Evolutionary conservation across 2,888 invertebrate genomes (phyloP), one percentile per base, ranked within the genome.

Genomic region (Rhingia rostrata): DNA sequence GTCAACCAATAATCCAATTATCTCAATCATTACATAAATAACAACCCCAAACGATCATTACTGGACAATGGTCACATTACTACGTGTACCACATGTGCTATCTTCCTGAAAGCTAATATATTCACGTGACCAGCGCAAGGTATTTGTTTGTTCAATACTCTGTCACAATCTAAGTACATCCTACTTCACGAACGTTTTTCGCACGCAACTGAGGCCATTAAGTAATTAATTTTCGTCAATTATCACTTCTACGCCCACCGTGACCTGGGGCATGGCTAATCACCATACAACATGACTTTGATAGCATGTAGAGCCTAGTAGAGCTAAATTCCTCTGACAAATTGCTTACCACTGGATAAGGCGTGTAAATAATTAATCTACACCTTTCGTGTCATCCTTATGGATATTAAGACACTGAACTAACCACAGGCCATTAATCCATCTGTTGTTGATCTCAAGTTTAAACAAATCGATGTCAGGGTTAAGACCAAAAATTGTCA

Each of bases 191-290:
- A 67, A 45, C 45, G 35, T 33, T 35, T 66, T 10, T 6, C 56
- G 66, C 74, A 74, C 64, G 74, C 74, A 74, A 74, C 41, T 12
- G 30, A 12, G 45, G 47, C 58, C 64, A 30, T 35, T 39, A 3
- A 58, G 41, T 49, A 74, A 74, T 74, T 74, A 74, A 74, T 74
- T 74, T 58, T 58, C 64, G 22, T 58, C 74, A 66, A 66, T 74
- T 74, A 66, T 41, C 56, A 58, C 64, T 35, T 51, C 54, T 54
- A 47, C 73, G 32, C 73, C 39, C 39, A 39, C 4, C 10, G 32
- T 47, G 30, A 14, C 63, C 4, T 30, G 35, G 10, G 41, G 66
- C 7, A 10, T 9, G n/a, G 30, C 53, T 73, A 63, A 63, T 73
- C 63, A 54, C 53, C 12, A 53, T 45, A 61, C 22, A 53, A 61